phyloP scores from a whole-genome alignment of 2,888 invertebrate genomes.

The Aromia moschata region DNA sequence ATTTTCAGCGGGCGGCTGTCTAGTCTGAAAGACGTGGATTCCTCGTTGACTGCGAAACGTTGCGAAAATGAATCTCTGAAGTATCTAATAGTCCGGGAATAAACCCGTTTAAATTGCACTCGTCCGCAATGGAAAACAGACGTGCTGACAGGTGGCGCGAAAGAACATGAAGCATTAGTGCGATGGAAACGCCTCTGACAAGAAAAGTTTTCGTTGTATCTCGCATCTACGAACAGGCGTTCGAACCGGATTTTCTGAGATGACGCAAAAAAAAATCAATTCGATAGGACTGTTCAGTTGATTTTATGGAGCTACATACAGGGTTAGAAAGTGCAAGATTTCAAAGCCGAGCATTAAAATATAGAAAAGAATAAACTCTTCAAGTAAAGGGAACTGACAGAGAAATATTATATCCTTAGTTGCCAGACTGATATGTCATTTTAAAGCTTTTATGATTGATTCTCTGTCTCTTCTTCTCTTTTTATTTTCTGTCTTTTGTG shows the following conservation, averaged over 20 bases:
- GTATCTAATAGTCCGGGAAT: neutral
- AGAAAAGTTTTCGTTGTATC: neutral
- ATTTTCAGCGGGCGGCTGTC: too few species aligned
- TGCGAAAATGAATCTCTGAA: conserved; percentile 7
- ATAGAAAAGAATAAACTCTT: too few species aligned
- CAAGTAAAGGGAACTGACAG: too few species aligned
- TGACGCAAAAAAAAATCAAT: neutral
- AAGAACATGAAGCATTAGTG: neutral
- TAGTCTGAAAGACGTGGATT: neutral
- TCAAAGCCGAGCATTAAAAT: too few species aligned
- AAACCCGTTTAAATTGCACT: neutral
- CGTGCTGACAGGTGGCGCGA: neutral
- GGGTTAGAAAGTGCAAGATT: too few species aligned
- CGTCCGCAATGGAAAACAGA: neutral
- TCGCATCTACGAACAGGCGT: neutral
- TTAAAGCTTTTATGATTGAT: too few species aligned
- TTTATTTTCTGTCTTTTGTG: too few species aligned
- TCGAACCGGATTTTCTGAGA: neutral
- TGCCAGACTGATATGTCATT: too few species aligned
- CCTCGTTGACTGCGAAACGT: conserved; percentile 1
- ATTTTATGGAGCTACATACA: too few species aligned
- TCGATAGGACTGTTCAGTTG: too few species aligned
- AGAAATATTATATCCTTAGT: too few species aligned
- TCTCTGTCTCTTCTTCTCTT: too few species aligned
- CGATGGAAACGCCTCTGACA: neutral